Evolutionary conservation across 2,797 vertebrate species (phyloP), one percentile per base, ranked within the genome.

Genomic region (Gadopsis marmoratus): DNA sequence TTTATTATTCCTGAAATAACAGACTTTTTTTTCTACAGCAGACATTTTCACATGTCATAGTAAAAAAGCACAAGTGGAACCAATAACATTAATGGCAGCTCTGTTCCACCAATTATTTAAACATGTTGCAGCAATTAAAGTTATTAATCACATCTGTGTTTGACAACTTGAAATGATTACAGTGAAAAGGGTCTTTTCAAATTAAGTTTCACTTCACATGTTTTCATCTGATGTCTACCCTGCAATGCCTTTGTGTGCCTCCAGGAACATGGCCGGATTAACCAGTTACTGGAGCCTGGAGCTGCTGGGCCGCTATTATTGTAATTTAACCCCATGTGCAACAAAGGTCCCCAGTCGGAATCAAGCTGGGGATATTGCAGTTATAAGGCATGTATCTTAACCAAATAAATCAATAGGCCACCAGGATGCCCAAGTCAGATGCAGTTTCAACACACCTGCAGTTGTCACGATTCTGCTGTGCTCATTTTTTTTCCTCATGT

Each of bases 191-290:
- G 3, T 45, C 6, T 41, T 48, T 74, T 65, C 13, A 51, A 21
- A 50, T 53, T 31, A 17, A 17, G 35, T 23, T 73, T 21, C 47
- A 43, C 29, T 7, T 41, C 23, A 56, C 33, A 21, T 50, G 10
- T 54, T 47, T 45, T 31, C 48, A 2, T 60, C 17, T 43, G 23
- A 21, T 12, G 11, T 3, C 33, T 16, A 13, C 17, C n/a, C 8
- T 51, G 13, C 14, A 53, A 7, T 56, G 29, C 26, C 54, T 59
- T 58, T 65, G 51, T 75, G 66, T 61, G 48, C 26, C 56, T 72
- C 56, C 59, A 56, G 26, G 23, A 21, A 9, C 1, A 26, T 6
- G 37, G 26, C 14, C 17, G 7, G 71, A 81, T 79, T 65, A 71
- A 73, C 54, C 50, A 5, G 11, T 73, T 35, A 50, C 11, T 2